Percentiles rank a stretch among this genome's conserved stretches.
These are phyloP conservation scores for Porites lobata DNA, from an alignment of 92 coral and sea anemone species.

Conservation along the genomic window DNA sequence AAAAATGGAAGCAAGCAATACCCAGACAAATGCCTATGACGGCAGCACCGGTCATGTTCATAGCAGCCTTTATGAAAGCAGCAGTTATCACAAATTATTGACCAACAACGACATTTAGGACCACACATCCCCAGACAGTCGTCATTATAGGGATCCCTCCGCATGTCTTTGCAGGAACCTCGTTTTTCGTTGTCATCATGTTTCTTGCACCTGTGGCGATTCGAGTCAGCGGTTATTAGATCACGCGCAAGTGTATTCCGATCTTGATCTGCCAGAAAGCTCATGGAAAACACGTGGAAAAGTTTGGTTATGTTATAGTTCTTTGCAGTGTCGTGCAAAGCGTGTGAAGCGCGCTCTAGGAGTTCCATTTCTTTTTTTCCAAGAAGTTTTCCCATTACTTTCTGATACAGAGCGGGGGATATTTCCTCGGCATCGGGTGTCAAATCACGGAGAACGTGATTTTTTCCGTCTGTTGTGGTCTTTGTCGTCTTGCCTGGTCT, in stretches of 20 bases:
- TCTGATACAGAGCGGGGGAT: background rate
- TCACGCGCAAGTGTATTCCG: background rate
- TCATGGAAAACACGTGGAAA: constrained; percentile 37
- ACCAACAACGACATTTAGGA: constrained; percentile 54
- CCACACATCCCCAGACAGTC: constrained; percentile 69
- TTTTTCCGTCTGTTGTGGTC: background rate
- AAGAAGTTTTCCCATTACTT: constrained; percentile 8
- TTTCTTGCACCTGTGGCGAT: background rate
- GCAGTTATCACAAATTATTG: constrained; percentile 45
- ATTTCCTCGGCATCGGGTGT: background rate
- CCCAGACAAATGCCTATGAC: background rate
- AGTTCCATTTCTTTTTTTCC: constrained; percentile 14
- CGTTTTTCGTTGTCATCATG: background rate
- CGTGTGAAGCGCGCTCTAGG: constrained; percentile 8
- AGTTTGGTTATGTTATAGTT: background rate
- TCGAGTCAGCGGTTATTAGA: constrained; percentile 1
- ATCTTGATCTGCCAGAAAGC: background rate
- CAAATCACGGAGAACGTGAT: too few species aligned
- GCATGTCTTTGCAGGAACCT: constrained; percentile 7
- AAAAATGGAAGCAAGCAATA: constrained; percentile 47
- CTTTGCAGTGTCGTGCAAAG: constrained; percentile 12
- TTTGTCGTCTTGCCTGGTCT: background rate
- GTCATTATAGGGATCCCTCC: constrained; percentile 20
- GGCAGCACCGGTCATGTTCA: constrained; percentile 61
- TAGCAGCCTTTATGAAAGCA: constrained; percentile 56